Base-by-base conservation (phyloP, 30 jellyfish, hydroid and myxozoan genomes). In the Clytia hemisphaerica region DNA sequence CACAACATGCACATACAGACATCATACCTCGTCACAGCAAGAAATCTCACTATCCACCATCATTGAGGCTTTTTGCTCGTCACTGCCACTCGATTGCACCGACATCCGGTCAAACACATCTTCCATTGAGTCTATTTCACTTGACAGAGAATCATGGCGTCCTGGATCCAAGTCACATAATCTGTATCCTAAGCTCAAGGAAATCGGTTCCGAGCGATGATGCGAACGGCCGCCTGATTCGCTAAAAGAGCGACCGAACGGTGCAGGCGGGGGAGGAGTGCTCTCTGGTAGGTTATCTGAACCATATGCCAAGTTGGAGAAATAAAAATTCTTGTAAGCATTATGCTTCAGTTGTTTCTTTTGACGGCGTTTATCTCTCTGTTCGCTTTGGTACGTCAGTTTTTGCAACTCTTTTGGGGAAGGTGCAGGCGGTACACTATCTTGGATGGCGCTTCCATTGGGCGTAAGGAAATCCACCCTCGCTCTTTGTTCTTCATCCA, bases 291-390 rank as follows among this genome's bases (percentile, higher is more conserved):
- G n/a, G n/a, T n/a, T n/a, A n/a, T n/a, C n/a, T n/a, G n/a, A n/a
- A n/a, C n/a, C n/a, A n/a, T n/a, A 65, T 36, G 0, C 37, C 70
- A 65, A 65, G 40, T 22, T 65, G 33, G 78, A 65, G 72, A 27
- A 42, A 36, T 65, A 67, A 36, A 65, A 65, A 32, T 65, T 35
- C 15, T 65, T 65, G 28, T 19, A 65, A 31, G 66, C 78, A 65
- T 48, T 44, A 2, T 34, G 59, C 7, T 21, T 32, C 78, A 7
- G 61, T n/a, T 37, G 34, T 12, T 3, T 42, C 16, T 6, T 18
- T 7, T 65, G 37, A 9, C 26, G 34, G 19, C 5, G 46, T 32
- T 6, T 18, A 2, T 65, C 38, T 12, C 9, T 32, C 19, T 14
- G 34, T 2, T 36, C 34, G 31, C 37, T 65, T 65, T 65, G 64